phyloP scores from a whole-genome alignment of 2,113 vertebrate genomes.

The Melanotaenia duboulayi region DNA sequence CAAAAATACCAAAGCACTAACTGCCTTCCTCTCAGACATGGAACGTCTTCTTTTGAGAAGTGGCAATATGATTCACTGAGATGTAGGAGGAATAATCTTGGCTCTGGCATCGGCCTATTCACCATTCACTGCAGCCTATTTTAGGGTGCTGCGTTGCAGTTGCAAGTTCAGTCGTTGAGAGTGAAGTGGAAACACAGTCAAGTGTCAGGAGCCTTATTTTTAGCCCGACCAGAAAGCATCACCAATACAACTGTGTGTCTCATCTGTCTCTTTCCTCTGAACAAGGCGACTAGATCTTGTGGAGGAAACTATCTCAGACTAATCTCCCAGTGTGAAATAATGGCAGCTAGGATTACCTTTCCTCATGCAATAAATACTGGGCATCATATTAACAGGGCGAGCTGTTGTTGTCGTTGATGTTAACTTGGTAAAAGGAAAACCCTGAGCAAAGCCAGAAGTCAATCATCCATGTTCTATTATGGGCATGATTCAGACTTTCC shows the following conservation, averaged over 20 bases:
- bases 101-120: slow-evolving; percentile 63
- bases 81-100: slow-evolving; percentile 69
- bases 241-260: slow-evolving; percentile 73
- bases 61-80: slow-evolving; percentile 70
- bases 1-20: neutral
- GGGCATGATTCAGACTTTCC: slow-evolving; percentile 68
- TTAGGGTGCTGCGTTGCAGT: slow-evolving; percentile 71
- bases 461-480: slow-evolving; percentile 59
- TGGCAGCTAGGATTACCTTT: slow-evolving; percentile 57
- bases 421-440: slow-evolving; percentile 64
- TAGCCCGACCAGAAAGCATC: slow-evolving; percentile 76
- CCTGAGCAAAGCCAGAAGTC: slow-evolving; percentile 61
- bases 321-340: slow-evolving; percentile 62
- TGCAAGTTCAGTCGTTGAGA: slow-evolving; percentile 73
- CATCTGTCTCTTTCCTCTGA: slow-evolving; percentile 63
- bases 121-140: slow-evolving; percentile 77
- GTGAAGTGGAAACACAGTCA: slow-evolving; percentile 85
- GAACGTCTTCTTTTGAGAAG: slow-evolving; percentile 59
- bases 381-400: slow-evolving; percentile 30
- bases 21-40: slow-evolving; percentile 29
- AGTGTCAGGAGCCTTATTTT: slow-evolving; percentile 82
- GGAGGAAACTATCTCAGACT: slow-evolving; percentile 64
- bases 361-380: slow-evolving; percentile 44
- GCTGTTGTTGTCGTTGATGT: slow-evolving; percentile 50
- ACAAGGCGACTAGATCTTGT: slow-evolving; percentile 42